Percentiles rank a stretch among this genome's conserved stretches.
Conservation (phyloP, 2,888 invertebrate species). For the Rhamphomyia laevipes region DNA sequence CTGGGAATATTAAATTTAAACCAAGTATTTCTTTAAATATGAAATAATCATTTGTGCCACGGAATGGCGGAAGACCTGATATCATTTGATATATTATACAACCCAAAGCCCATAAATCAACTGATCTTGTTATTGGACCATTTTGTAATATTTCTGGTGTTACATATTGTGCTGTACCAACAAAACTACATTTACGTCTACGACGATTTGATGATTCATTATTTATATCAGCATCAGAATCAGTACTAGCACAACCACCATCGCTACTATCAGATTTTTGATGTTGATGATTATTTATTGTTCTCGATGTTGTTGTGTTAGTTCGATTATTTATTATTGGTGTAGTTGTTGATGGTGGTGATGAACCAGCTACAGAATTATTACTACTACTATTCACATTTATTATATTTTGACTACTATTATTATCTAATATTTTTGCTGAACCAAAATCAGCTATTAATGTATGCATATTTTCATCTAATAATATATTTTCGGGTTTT, state of each 20-base stretch:
- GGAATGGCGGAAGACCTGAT: conserved; percentile 83
- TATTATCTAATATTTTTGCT: conserved; percentile 61
- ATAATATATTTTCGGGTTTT: conserved; percentile 92
- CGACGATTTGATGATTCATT: conserved; percentile 11
- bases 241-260: conserved; percentile 14
- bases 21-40: conserved; percentile 92
- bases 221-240: conserved; percentile 9
- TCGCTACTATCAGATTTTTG: conserved; percentile 8
- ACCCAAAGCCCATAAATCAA: conserved; percentile 96
- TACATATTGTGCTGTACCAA: conserved; percentile 98
- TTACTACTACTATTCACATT: conserved; percentile 16
- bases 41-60: conserved; percentile 84
- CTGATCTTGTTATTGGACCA: conserved; percentile 60
- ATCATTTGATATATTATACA: conserved; percentile 97
- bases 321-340: conserved; percentile 2
- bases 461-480: conserved; percentile 93
- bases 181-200: conserved; percentile 72
- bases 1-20: conserved; percentile 83
- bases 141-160: conserved; percentile 90
- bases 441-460: conserved; percentile 96
- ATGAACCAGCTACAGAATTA: conserved; percentile 16
- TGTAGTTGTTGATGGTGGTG: conserved; percentile 7
- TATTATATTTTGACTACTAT: conserved; percentile 6
- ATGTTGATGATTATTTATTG: conserved; percentile 7
- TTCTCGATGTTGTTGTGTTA: conserved; percentile 2